These are phyloP conservation scores for Nanorana parkeri DNA, from an alignment of 2,113 vertebrate genomes.

Conservation along the genomic window DNA sequence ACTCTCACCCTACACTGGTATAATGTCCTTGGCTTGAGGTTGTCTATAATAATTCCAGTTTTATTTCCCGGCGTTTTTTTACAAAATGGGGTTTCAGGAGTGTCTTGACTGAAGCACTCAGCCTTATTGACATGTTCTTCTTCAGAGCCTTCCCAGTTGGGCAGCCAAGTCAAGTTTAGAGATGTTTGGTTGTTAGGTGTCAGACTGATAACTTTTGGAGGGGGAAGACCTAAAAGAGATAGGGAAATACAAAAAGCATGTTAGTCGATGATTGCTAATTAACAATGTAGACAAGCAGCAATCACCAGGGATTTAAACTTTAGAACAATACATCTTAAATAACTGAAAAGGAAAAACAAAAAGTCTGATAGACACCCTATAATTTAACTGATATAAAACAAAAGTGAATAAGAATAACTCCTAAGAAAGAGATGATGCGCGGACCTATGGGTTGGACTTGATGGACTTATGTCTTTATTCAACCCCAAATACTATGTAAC, in stretches of 20 bases:
- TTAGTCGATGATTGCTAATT: too few species aligned
- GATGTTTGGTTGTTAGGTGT: slow-evolving; percentile 77
- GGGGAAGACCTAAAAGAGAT: slow-evolving; percentile 76
- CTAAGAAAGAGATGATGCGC: too few species aligned
- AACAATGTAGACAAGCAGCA: too few species aligned
- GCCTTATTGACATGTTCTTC: slow-evolving; percentile 79
- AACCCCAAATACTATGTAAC: too few species aligned
- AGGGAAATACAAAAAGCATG: slow-evolving; percentile 1
- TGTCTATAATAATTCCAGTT: slow-evolving; percentile 70
- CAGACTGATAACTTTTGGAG: slow-evolving; percentile 77
- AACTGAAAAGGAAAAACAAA: too few species aligned
- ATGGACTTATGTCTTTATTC: too few species aligned
- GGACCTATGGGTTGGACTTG: too few species aligned
- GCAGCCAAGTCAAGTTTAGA: slow-evolving; percentile 82
- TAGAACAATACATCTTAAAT: too few species aligned
- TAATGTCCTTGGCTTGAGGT: slow-evolving; percentile 77
- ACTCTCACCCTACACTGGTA: slow-evolving; percentile 80
- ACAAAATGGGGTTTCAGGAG: slow-evolving; percentile 59
- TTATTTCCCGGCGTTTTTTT: slow-evolving; percentile 74
- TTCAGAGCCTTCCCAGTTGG: slow-evolving; percentile 66
- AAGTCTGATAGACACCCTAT: too few species aligned
- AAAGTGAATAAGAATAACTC: too few species aligned
- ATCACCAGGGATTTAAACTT: too few species aligned
- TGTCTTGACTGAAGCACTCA: slow-evolving; percentile 70
- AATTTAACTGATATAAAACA: too few species aligned